Conservation (phyloP, 2,797 vertebrate genomes). For the Rhadinocentrus ornatus region DNA sequence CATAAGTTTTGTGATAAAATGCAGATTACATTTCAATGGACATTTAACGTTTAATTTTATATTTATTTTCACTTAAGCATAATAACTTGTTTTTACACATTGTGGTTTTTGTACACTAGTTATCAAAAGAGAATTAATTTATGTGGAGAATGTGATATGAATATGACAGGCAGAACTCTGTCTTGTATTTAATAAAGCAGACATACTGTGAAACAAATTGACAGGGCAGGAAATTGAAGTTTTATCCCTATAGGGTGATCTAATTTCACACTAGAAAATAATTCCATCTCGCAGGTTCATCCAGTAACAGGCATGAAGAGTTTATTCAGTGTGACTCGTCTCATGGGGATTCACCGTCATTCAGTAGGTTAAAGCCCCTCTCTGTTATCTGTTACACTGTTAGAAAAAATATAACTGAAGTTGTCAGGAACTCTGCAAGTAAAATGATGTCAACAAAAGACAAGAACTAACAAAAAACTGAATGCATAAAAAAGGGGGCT, state of each 20-base stretch:
- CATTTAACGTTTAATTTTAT: too few species aligned
- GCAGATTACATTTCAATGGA: too few species aligned
- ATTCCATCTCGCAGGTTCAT: conserved; percentile 8
- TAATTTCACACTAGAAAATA: conserved; percentile 38
- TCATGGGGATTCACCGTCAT: conserved; percentile 18
- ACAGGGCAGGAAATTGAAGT: conserved; percentile 25
- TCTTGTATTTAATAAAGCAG: conserved; percentile 11
- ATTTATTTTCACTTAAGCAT: too few species aligned
- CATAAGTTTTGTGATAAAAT: too few species aligned
- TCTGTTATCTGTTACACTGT: neutral
- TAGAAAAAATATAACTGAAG: neutral
- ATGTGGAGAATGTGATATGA: neutral
- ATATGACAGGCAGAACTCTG: conserved; percentile 2
- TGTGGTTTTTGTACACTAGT: too few species aligned
- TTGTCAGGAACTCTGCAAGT: neutral
- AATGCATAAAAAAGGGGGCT: neutral
- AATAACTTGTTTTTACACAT: too few species aligned
- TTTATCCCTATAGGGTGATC: neutral
- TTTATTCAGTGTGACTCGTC: conserved; percentile 38
- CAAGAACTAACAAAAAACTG: conserved; percentile 8
- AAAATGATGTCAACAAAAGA: conserved; percentile 21
- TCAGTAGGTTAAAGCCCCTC: neutral
- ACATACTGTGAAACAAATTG: conserved; percentile 30
- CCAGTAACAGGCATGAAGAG: conserved; percentile 26
- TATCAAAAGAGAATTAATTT: too few species aligned